Conservation (phyloP, 2,888 invertebrate species). For the Zaprionus bogoriensis region DNA sequence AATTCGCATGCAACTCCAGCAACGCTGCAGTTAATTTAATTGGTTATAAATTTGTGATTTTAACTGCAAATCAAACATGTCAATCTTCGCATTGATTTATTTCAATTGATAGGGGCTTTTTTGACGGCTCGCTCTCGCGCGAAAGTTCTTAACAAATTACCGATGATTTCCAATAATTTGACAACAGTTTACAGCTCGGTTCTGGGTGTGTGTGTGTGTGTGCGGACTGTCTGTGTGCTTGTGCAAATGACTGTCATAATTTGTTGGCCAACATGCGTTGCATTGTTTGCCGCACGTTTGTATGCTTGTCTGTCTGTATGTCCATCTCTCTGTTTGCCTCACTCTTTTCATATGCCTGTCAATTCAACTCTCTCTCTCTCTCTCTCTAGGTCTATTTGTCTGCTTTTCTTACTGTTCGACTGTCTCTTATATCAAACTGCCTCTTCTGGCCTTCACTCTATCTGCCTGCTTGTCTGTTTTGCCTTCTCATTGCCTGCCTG, state of each 20-base stretch:
- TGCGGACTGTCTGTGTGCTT: neutral
- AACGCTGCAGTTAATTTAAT: neutral
- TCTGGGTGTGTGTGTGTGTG: neutral
- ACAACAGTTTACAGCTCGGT: slow-evolving; percentile 1
- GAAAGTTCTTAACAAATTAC: neutral
- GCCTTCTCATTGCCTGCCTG: neutral
- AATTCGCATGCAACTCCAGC: no score
- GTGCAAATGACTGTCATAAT: slow-evolving; percentile 42
- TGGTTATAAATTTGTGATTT: no score
- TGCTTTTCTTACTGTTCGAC: neutral
- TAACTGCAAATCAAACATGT: neutral
- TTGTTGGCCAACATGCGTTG: slow-evolving; percentile 30
- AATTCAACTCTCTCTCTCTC: neutral
- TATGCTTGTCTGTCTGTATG: neutral
- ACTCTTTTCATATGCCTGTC: no score
- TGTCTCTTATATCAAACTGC: no score
- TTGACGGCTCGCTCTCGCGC: no score
- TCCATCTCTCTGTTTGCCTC: neutral
- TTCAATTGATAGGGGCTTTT: neutral
- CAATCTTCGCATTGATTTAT: neutral
- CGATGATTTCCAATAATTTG: slow-evolving; percentile 4
- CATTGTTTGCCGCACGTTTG: neutral
- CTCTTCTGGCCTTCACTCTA: neutral
- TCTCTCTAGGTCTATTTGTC: neutral
- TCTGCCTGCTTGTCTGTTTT: neutral